A percentile compares a stretch with the other conserved stretches of the same genome.
phyloP scores from a whole-genome alignment of 2,797 vertebrate species.

The Oryzias sinensis region DNA sequence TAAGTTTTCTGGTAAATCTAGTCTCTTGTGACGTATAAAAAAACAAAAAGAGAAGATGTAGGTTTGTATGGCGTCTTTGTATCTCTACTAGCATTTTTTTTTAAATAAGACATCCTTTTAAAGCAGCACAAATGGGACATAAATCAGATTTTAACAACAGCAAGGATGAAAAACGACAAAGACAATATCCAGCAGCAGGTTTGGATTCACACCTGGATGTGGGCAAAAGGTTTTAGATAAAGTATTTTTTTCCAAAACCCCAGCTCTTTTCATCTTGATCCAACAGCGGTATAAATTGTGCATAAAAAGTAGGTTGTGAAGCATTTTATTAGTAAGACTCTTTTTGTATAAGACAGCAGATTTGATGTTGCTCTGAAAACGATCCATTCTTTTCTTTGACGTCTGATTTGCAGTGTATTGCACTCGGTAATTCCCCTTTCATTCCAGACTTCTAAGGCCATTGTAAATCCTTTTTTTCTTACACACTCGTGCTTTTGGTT shows the following conservation, averaged over 20 bases:
- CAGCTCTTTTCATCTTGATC: conserved; percentile 15
- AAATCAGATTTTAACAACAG: conserved; percentile 27
- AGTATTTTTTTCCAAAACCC: conserved; percentile 1
- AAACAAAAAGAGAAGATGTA: conserved; percentile 25
- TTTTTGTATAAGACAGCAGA: conserved; percentile 41
- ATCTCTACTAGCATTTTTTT: conserved; percentile 58
- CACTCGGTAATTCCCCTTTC: conserved; percentile 23
- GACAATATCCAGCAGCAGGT: conserved; percentile 20
- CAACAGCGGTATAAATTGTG: too few relatives aligned
- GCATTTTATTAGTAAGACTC: conserved; percentile 45
- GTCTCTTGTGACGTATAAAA: conserved; percentile 64
- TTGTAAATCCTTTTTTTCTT: conserved; percentile 39
- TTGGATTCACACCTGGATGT: conserved; percentile 12
- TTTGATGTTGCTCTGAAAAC: conserved; percentile 46
- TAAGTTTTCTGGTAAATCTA: conserved; percentile 56
- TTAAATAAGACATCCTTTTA: conserved; percentile 50
- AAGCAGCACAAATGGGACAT: conserved; percentile 57
- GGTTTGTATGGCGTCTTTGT: conserved; percentile 48
- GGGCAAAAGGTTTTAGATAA: background rate
- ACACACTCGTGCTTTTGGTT: conserved; percentile 17
- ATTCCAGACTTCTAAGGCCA: conserved; percentile 58
- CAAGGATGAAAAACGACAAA: conserved; percentile 15
- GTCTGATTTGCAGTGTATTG: conserved; percentile 35
- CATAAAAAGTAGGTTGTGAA: conserved; percentile 10
- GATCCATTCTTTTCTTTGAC: conserved; percentile 42